Base-by-base conservation (phyloP, 2,797 vertebrate genomes). In the Sternarchorhynchus goeldii region DNA sequence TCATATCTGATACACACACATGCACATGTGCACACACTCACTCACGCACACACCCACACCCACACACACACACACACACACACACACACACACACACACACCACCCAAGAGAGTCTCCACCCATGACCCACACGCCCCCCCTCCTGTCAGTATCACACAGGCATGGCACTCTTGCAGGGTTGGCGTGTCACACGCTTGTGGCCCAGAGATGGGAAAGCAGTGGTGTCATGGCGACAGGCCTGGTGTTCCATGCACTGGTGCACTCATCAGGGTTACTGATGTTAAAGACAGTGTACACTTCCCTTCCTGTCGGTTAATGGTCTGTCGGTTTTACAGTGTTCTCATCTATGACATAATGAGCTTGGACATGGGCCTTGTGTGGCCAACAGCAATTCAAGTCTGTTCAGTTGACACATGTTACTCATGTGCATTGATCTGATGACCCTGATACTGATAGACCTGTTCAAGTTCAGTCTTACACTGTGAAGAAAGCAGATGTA, bases 401-500 rank as follows among this genome's bases (percentile, higher is more conserved):
- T n/a, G 34, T 21, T 63, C 41, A 45, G 5, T 6, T 53, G 56
- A 62, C 10, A 8, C 41, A 45, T 45, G 6, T 45, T 31, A 41
- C 20, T 62, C 45, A 53, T 6, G 34, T 39, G 34, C 29, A 66
- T 71, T 50, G 73, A 68, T 76, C 36, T 62, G 68, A 78, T 78
- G 72, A 75, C 20, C 25, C 55, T 55, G 29, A 58, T 53, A 80
- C 50, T 45, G 32, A 60, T 2, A 32, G 65, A 71, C n/a, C 50
- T 68, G 56, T 71, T 72, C 71, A 74, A 66, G 21, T 62, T 72
- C 18, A 31, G 63, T 70, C 58, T 18, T 57, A 20, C 39, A 55
- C 21, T 59, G 36, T 70, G 67, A 3, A 55, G 39, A 60, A 36
- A 53, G 16, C 17, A 3, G n/a, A 25, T 25, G 25, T 25, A n/a